phyloP scores from a whole-genome alignment of 2,797 vertebrate species.

The Helarctos malayanus region DNA sequence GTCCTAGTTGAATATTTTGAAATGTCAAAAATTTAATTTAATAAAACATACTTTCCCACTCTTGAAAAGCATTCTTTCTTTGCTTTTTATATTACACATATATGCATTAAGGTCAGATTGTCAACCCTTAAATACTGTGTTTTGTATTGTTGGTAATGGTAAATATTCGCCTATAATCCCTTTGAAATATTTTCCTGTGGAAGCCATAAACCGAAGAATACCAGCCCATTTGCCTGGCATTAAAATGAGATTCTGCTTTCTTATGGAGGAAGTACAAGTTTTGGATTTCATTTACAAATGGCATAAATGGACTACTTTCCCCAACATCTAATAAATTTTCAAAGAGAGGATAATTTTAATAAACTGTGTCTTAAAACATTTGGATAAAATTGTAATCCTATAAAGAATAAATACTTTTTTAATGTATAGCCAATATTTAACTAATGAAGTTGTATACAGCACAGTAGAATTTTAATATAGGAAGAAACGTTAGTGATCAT shows the following conservation, averaged over 20 bases:
- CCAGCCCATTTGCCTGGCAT: neutral
- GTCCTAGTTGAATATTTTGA: slow-evolving; percentile 29
- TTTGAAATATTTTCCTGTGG: slow-evolving; percentile 49
- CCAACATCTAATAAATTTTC: slow-evolving; percentile 37
- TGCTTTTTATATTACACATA: neutral
- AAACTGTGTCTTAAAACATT: slow-evolving; percentile 36
- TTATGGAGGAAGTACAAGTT: slow-evolving; percentile 7
- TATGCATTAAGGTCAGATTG: neutral
- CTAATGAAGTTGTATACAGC: slow-evolving; percentile 36
- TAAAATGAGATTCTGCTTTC: neutral
- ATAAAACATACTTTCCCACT: neutral
- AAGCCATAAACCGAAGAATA: slow-evolving; percentile 24
- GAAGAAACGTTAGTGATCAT: neutral
- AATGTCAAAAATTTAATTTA: slow-evolving; percentile 36
- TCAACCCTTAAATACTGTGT: neutral
- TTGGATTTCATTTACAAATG: slow-evolving; percentile 2
- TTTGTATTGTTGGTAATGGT: slow-evolving; percentile 12
- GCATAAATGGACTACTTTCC: neutral
- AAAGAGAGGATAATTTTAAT: slow-evolving; percentile 47
- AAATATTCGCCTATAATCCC: slow-evolving; percentile 47
- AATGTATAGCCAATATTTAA: neutral
- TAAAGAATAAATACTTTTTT: slow-evolving; percentile 43
- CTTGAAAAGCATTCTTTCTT: slow-evolving; percentile 33
- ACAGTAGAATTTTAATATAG: slow-evolving; percentile 32
- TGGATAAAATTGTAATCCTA: slow-evolving; percentile 15